phyloP scores from a whole-genome alignment of 2,888 invertebrate species.

The Sinohyriopsis cumingii region DNA sequence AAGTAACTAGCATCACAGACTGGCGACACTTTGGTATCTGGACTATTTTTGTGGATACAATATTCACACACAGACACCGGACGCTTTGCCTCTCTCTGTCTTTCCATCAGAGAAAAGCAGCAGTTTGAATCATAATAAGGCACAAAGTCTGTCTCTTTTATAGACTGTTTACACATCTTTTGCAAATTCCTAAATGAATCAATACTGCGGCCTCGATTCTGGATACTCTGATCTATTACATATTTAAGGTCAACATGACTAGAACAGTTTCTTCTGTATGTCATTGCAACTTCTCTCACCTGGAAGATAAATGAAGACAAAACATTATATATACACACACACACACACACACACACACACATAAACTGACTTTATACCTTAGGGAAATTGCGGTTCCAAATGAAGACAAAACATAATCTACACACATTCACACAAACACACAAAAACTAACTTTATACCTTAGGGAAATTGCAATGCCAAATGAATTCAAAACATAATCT shows the following conservation, averaged over 20 bases:
- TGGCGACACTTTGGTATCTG: slow-evolving; percentile 11
- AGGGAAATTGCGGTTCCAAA: too few relatives aligned
- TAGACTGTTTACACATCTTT: neutral
- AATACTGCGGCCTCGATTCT: neutral
- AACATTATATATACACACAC: too few relatives aligned
- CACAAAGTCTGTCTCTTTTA: slow-evolving; percentile 4
- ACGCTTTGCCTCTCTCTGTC: slow-evolving; percentile 8
- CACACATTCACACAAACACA: too few relatives aligned
- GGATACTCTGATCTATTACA: neutral
- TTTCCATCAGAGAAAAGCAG: slow-evolving; percentile 36
- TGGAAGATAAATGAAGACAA: slow-evolving; percentile 68
- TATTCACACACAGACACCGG: slow-evolving; percentile 45
- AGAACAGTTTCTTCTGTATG: slow-evolving; percentile 73
- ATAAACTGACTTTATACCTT: too few relatives aligned
- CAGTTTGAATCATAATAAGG: slow-evolving; percentile 32
- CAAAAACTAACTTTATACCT: too few relatives aligned
- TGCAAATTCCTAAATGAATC: neutral
- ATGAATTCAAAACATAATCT: too few relatives aligned
- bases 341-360: too few relatives aligned
- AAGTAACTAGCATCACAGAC: slow-evolving; percentile 30
- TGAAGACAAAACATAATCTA: too few relatives aligned
- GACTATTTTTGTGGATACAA: slow-evolving; percentile 30
- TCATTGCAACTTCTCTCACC: slow-evolving; percentile 83
- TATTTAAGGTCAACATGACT: slow-evolving; percentile 1
- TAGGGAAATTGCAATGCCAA: too few relatives aligned